Base-by-base conservation (phyloP, 2,797 vertebrate genomes). In the Nyctalus aviator region DNA sequence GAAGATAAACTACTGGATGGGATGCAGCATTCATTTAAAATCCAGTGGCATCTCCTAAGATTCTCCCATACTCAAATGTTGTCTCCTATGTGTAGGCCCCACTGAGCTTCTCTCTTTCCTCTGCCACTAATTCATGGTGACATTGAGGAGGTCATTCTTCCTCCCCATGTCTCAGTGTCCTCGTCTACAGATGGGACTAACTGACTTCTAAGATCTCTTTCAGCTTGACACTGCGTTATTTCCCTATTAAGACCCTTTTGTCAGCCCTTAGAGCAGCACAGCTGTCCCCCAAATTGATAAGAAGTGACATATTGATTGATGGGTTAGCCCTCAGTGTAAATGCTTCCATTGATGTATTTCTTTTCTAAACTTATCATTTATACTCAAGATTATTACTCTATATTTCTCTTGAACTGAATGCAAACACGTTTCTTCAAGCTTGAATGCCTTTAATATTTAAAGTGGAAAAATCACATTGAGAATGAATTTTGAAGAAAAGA, bases 341-440 rank as follows among this genome's bases (percentile, higher is more conserved):
- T 93, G 12, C 35, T 72, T 2, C 12, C 23, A 75, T 84, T 0
- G 0, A 50, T 73, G 7, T 68, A 81, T 84, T 95, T 91, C 44
- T 95, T 92, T 92, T 82, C 44, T 83, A 85, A 90, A 95, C 68
- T 86, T 8, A 66, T 88, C 35, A 93, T 96, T 90, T 81, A 30
- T 85, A 84, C 90, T 93, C 82, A 90, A 82, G 53, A 93, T 84
- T 90, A 72, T 94, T 77, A 12, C 23, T 20, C 8, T 83, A 9
- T 66, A 73, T 84, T 88, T 94, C 82, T 93, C 15, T 59, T 82
- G 50, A 82, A 66, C 27, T 85, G 82, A 84, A 37, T 46, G 35
- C 30, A 90, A 48, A 89, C 2, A 84, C 46, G 85, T 95, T 91
- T 95, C 68, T 94, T 96, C 71, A 97, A 85, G 90, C 90, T 92